Percentiles rank a stretch among this genome's conserved stretches.
phyloP scores from a whole-genome alignment of 2,797 vertebrate species.

The Oreortyx pictus region DNA sequence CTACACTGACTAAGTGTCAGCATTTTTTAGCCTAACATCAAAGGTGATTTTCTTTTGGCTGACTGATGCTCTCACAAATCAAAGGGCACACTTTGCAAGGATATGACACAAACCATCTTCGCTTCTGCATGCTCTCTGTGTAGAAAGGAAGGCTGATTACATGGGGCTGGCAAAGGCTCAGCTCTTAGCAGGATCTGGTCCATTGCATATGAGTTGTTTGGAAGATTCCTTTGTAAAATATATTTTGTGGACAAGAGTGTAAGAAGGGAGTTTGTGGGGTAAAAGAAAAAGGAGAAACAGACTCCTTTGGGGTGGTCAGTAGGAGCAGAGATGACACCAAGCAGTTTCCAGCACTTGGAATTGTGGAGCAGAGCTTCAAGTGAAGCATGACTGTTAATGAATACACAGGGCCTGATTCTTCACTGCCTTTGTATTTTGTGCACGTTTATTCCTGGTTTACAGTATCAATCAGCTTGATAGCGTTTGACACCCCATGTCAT shows the following conservation, averaged over 20 bases:
- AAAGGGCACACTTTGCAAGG: constrained; percentile 27
- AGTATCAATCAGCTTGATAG: constrained; percentile 5
- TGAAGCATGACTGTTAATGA: not conserved
- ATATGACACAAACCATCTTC: not conserved
- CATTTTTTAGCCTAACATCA: constrained; percentile 38
- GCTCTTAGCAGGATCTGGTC: not conserved
- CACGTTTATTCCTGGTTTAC: constrained; percentile 27
- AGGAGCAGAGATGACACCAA: not conserved
- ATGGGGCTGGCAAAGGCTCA: not conserved
- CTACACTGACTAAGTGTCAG: not conserved
- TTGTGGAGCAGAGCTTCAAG: not conserved
- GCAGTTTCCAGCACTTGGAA: not conserved
- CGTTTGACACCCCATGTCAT: constrained; percentile 4
- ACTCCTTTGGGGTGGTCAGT: not conserved
- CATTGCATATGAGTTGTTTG: constrained; percentile 19
- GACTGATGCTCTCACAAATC: constrained; percentile 42
- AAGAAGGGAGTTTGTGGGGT: not conserved
- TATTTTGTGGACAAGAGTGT: fast-evolving
- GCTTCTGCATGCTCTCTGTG: constrained; percentile 18
- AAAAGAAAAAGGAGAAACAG: not conserved
- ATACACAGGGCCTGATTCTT: not conserved
- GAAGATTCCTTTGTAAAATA: constrained; percentile 2
- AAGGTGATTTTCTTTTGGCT: constrained; percentile 37
- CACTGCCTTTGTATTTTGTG: not conserved
- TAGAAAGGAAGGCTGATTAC: not conserved